A percentile compares a stretch with the other conserved stretches of the same genome.
phyloP scores from a whole-genome alignment of 2,113 vertebrate species.

The Scolopax mira region DNA sequence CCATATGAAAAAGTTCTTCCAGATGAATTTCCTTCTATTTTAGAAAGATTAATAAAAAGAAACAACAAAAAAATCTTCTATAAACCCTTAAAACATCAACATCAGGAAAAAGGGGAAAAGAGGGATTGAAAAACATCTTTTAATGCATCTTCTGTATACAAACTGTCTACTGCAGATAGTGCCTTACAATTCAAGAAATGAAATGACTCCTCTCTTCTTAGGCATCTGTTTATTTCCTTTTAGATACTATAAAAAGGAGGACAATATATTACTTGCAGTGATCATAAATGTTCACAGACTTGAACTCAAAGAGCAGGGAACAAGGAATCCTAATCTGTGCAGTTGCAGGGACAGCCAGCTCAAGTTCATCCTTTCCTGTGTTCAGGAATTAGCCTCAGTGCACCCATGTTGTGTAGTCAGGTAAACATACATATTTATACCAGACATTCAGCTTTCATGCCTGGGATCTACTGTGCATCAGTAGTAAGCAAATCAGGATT shows the following conservation, averaged over 20 bases:
- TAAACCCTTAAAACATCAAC: not conserved
- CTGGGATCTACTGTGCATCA: not conserved
- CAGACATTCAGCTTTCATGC: not conserved
- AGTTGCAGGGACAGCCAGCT: not conserved
- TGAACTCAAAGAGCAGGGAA: not conserved
- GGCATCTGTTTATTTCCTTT: not conserved
- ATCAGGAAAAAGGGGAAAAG: not conserved
- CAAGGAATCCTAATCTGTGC: not conserved
- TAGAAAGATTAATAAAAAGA: not conserved
- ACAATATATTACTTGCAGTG: not conserved
- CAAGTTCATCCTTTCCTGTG: not conserved
- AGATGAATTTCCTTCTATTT: not conserved
- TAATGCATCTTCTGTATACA: not conserved
- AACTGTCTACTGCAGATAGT: not conserved
- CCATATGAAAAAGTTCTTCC: not conserved
- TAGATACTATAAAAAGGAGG: not conserved
- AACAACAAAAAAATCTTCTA: not conserved
- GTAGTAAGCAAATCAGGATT: not conserved
- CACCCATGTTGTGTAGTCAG: not conserved
- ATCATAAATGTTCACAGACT: not conserved
- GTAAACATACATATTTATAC: not conserved
- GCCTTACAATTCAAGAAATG: not conserved
- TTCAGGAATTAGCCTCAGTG: not conserved
- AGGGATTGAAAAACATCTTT: not conserved
- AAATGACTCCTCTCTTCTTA: not conserved